A percentile compares a stretch with the other conserved stretches of the same genome.
Evolutionary conservation across 2,888 invertebrate species (phyloP).

Genomic region (Prionchulus punctatus): DNA sequence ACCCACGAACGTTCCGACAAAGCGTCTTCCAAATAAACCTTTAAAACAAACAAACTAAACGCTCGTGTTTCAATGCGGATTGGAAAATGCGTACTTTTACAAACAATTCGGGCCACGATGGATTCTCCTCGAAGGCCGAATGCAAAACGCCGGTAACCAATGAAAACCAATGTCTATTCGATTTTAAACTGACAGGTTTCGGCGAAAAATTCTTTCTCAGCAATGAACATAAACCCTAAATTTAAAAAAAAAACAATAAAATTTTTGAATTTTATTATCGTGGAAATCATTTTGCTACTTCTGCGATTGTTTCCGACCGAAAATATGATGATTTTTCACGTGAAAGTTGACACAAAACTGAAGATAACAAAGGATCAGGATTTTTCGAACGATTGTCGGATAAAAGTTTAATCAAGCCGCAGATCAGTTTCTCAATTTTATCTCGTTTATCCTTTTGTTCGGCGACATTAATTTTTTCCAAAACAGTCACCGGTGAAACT

Average conservation of each 20-base stretch:
- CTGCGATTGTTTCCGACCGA: slow-evolving; percentile 20
- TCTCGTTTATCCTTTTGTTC: slow-evolving; percentile 60
- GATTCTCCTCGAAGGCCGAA: slow-evolving; percentile 56
- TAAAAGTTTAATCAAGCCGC: slow-evolving; percentile 66
- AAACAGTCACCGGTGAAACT: too few relatives aligned
- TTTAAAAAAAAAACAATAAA: slow-evolving; percentile 7
- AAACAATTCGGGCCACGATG: slow-evolving; percentile 77
- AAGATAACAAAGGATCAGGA: slow-evolving; percentile 59
- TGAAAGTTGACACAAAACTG: slow-evolving; percentile 60
- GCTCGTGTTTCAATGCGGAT: not conserved
- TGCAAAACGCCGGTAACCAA: slow-evolving; percentile 69
- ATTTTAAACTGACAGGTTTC: not conserved
- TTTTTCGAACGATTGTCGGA: slow-evolving; percentile 56
- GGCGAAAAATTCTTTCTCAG: slow-evolving; percentile 44
- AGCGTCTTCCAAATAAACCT: slow-evolving; percentile 84
- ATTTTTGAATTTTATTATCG: slow-evolving; percentile 3
- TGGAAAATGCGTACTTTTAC: slow-evolving; percentile 49
- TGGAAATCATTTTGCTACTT: slow-evolving; percentile 2
- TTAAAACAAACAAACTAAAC: slow-evolving; percentile 10
- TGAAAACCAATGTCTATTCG: slow-evolving; percentile 48
- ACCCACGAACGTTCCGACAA: slow-evolving; percentile 83
- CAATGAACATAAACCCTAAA: slow-evolving; percentile 57
- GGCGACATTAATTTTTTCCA: too few relatives aligned
- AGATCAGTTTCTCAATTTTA: slow-evolving; percentile 56
- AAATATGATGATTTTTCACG: slow-evolving; percentile 55